These are phyloP conservation scores for Anoplius nigerrimus DNA, from an alignment of 2,888 invertebrate species.

Conservation along the genomic window DNA sequence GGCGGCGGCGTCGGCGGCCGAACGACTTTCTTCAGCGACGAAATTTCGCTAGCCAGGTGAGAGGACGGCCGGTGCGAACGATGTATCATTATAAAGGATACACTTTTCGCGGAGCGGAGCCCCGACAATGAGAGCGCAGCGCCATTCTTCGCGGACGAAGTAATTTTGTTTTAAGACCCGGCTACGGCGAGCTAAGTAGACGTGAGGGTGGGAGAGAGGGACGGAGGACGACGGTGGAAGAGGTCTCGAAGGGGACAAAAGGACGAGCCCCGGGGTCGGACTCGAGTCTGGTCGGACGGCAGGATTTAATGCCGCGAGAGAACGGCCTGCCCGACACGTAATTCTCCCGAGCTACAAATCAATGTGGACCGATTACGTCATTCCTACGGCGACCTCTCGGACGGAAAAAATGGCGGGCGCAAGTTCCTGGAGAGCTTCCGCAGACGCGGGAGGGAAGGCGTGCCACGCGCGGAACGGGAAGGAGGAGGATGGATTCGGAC, in stretches of 20 bases:
- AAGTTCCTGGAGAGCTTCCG: slow-evolving; percentile 27
- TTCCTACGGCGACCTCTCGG: slow-evolving; percentile 16
- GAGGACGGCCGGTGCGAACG: too few species aligned
- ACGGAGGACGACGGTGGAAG: background rate
- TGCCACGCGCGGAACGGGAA: slow-evolving; percentile 8
- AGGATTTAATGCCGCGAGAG: slow-evolving; percentile 33
- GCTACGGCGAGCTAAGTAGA: background rate
- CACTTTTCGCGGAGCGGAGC: too few species aligned
- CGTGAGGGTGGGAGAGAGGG: background rate
- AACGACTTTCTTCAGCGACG: background rate
- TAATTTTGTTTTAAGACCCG: slow-evolving; percentile 1
- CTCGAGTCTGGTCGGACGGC: too few species aligned
- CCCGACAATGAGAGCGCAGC: too few species aligned
- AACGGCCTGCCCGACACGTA: slow-evolving; percentile 17
- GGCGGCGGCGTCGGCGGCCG: slow-evolving; percentile 3
- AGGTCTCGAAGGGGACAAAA: slow-evolving; percentile 13
- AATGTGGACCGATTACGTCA: slow-evolving; percentile 48
- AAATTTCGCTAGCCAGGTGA: too few species aligned
- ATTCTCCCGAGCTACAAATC: slow-evolving; percentile 48
- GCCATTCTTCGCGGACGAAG: background rate
- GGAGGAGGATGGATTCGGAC: slow-evolving; percentile 7
- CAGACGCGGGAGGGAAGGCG: slow-evolving; percentile 26
- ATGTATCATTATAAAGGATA: too few species aligned
- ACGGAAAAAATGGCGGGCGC: slow-evolving; percentile 14
- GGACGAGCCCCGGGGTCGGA: background rate